Evolutionary conservation across 2,113 vertebrate species (phyloP).

Genomic region (Eidolon helvum): DNA sequence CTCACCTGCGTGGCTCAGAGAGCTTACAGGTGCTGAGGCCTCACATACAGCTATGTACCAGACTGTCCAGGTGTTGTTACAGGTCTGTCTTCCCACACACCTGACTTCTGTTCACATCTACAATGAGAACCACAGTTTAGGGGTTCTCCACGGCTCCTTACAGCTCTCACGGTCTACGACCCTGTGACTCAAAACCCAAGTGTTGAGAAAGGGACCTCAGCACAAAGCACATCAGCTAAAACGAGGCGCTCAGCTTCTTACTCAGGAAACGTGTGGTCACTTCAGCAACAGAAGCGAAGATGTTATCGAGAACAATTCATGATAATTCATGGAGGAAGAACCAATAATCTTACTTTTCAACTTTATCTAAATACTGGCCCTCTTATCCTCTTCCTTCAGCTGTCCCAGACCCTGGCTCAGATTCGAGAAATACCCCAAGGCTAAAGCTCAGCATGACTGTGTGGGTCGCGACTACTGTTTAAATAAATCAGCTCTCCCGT

Average conservation of each 20-base stretch:
- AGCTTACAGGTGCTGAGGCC: background rate
- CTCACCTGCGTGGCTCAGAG: background rate
- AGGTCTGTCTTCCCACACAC: background rate
- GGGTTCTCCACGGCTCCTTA: background rate
- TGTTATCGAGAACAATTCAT: background rate
- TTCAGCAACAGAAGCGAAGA: slow-evolving; percentile 40
- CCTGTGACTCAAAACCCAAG: slow-evolving; percentile 8
- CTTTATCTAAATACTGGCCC: background rate
- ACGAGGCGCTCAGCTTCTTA: background rate
- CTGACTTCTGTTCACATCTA: background rate
- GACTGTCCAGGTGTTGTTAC: background rate
- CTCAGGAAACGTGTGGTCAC: background rate
- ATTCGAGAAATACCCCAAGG: background rate
- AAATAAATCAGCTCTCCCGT: background rate
- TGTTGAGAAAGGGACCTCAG: background rate
- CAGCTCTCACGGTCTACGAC: background rate
- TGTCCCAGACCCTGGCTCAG: background rate
- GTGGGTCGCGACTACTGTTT: background rate
- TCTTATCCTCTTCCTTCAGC: background rate
- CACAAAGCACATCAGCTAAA: background rate
- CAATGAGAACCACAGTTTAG: background rate
- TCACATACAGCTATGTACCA: background rate
- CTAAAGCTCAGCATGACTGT: background rate
- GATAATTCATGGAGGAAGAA: background rate
- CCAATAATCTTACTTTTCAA: background rate